Evolutionary conservation across 2,113 vertebrate species (phyloP).

Genomic region (Holacanthus passer): DNA sequence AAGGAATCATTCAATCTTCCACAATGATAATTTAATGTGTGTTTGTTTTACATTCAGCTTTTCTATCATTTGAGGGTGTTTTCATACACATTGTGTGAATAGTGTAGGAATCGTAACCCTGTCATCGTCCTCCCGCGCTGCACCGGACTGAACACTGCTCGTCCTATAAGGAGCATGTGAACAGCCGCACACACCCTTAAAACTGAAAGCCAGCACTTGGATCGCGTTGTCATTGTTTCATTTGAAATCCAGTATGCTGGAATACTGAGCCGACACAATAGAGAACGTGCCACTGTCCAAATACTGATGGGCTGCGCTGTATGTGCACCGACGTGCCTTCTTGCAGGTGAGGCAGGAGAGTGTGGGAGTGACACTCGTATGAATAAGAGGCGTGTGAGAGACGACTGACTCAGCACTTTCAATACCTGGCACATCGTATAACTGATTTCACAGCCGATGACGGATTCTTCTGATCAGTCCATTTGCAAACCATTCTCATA

Average conservation of each 20-base stretch:
- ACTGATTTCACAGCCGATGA: background rate
- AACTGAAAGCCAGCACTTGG: background rate
- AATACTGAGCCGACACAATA: background rate
- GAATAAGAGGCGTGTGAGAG: constrained; percentile 57
- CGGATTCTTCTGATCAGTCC: background rate
- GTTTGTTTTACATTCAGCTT: background rate
- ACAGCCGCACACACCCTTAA: background rate
- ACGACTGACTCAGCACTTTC: constrained; percentile 33
- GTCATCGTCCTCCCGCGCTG: background rate
- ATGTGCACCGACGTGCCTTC: constrained; percentile 29
- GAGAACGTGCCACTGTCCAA: background rate
- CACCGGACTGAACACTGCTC: background rate
- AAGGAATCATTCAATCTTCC: background rate
- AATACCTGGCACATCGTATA: background rate
- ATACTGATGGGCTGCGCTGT: background rate
- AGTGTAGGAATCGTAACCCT: background rate
- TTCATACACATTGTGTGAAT: background rate
- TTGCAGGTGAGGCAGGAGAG: constrained; percentile 8
- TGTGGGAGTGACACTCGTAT: constrained; percentile 37
- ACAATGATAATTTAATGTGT: background rate
- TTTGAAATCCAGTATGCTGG: background rate
- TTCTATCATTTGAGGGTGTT: background rate
- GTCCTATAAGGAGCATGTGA: background rate
- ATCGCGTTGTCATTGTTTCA: background rate
- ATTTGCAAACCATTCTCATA: background rate